phyloP scores from a whole-genome alignment of 2,797 vertebrate species.

The Chaetodon trifasciatus region DNA sequence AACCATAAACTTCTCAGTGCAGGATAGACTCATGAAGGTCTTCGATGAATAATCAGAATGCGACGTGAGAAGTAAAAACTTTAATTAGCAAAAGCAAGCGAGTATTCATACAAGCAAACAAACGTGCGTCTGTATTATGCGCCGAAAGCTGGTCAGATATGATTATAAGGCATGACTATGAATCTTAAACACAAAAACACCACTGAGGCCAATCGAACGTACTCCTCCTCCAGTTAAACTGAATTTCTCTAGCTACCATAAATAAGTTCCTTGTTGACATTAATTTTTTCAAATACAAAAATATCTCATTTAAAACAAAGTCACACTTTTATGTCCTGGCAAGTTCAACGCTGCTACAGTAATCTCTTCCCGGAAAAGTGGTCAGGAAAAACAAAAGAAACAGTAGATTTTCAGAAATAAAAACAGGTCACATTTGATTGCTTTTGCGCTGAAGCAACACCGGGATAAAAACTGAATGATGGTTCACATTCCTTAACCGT shows the following conservation, averaged over 20 bases:
- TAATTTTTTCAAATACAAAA: conserved; percentile 59
- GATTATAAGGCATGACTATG: conserved; percentile 48
- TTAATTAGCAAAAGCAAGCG: conserved; percentile 71
- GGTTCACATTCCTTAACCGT: conserved; percentile 69
- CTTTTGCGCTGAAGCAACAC: conserved; percentile 39
- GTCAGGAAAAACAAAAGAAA: conserved; percentile 22
- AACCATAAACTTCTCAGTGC: neutral
- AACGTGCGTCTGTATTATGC: conserved; percentile 15
- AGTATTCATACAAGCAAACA: conserved; percentile 46
- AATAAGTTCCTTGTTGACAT: conserved; percentile 58
- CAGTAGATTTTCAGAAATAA: conserved; percentile 41
- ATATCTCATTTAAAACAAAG: conserved; percentile 64
- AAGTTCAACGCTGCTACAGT: conserved; percentile 39
- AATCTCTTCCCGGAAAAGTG: conserved; percentile 25
- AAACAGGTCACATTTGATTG: conserved; percentile 54
- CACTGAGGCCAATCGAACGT: conserved; percentile 13
- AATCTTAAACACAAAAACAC: conserved; percentile 42
- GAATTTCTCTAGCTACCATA: conserved; percentile 59
- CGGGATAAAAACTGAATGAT: conserved; percentile 50
- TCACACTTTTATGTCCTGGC: conserved; percentile 30
- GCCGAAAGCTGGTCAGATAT: conserved; percentile 43
- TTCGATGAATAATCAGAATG: too few species aligned
- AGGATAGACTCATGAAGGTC: too few species aligned
- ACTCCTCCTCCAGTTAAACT: conserved; percentile 22
- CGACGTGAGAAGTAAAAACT: conserved; percentile 59